Evolutionary conservation across 2,797 vertebrate species (phyloP).

Genomic region (Thripadectes ignobilis): DNA sequence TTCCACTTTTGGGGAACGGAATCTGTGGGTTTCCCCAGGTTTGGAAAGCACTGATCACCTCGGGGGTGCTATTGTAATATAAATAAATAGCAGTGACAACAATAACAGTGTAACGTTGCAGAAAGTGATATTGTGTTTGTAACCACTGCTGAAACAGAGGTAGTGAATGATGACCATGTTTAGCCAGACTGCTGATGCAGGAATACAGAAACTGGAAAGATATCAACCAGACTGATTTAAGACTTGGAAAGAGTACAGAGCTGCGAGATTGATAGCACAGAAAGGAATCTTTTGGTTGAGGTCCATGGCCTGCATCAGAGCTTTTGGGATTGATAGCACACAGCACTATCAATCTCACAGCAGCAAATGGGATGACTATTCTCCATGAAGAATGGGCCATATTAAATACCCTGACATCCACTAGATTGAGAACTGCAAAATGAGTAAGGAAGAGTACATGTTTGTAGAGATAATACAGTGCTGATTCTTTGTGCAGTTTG

Average conservation of each 20-base stretch:
- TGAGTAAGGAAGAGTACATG: constrained; percentile 75
- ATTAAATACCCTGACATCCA: constrained; percentile 81
- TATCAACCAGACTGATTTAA: constrained; percentile 80
- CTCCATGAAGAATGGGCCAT: constrained; percentile 79
- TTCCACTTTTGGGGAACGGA: neutral
- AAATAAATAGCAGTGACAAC: constrained; percentile 44
- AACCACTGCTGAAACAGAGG: constrained; percentile 64
- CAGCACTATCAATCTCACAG: constrained; percentile 76
- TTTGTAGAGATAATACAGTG: constrained; percentile 75
- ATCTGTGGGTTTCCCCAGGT: neutral
- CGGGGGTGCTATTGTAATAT: neutral
- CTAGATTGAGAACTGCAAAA: constrained; percentile 82
- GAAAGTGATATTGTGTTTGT: constrained; percentile 55
- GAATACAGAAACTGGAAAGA: constrained; percentile 75
- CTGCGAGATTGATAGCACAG: constrained; percentile 77
- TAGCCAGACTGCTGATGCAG: constrained; percentile 79
- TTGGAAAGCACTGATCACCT: neutral
- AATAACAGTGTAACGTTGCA: neutral
- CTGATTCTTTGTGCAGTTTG: constrained; percentile 70
- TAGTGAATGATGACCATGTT: constrained; percentile 75
- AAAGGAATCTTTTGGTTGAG: constrained; percentile 81
- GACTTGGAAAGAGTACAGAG: constrained; percentile 67
- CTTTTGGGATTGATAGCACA: constrained; percentile 80
- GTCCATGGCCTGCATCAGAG: constrained; percentile 78
- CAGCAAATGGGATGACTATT: constrained; percentile 78